Evolutionary conservation across 2,888 invertebrate genomes (phyloP), one percentile per base, ranked within the genome.

Genomic region (Xestia xanthographa): DNA sequence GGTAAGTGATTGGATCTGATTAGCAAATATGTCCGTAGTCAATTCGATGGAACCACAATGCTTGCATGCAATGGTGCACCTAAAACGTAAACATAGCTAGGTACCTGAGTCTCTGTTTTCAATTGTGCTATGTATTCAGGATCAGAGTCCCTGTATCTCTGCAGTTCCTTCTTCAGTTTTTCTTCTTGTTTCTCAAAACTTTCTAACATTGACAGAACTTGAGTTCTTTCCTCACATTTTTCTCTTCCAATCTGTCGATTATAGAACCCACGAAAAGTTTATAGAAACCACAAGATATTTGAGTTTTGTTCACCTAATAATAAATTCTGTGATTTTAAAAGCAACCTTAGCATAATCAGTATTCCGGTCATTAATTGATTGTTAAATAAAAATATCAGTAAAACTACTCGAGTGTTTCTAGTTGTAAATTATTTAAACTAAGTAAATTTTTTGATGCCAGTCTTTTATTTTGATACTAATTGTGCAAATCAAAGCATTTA

Each of bases 141-240:
- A 94, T 99, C 98, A 78, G 97, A 97, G 83, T 98, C 98, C 86
- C 97, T 97, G 89, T 97, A 98, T 80, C 97, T 97, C 77, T 97
- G 96, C 60, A 98, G 90, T 91, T 98, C 97, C 56, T 95, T 95
- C 75, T 97, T 95, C 2, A 98, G 90, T 9, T 94, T 91, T 60
- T 93, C 94, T 86, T 97, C 97, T 88, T 97, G 95, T 53, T 95
- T 93, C 86, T 95, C 94, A 14, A 97, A 89, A 76, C 95, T 91
- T 66, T 97, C 95, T 48, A 98, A 92, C 87, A 97, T 94, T 79
- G 95, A 88, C 56, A 98, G 86, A 22, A 97, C 84, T 69, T 95
- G 90, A 65, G 93, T 93, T 87, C 97, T 96, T 83, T 97, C 97
- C 53, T 97, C 96, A 86, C 94, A 94, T 34, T 97, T 95, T 87